Evolutionary conservation across 2,113 vertebrate species (phyloP).

Genomic region (Arenaria interpres): DNA sequence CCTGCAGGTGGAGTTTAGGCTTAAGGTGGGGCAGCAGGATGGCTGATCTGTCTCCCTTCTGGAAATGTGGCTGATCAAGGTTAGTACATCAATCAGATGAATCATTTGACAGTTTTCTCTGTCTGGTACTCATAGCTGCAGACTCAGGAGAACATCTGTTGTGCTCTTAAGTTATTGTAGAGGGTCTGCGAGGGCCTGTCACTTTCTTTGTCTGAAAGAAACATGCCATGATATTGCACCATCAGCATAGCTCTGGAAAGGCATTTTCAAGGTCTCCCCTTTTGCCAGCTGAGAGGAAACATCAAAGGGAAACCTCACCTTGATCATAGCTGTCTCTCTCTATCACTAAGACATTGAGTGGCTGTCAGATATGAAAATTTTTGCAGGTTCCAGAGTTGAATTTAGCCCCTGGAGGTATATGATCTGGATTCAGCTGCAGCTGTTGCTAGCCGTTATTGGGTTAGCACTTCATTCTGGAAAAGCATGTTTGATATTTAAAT

Average conservation of each 20-base stretch:
- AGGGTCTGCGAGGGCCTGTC: background rate
- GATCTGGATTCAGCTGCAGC: slow-evolving; percentile 72
- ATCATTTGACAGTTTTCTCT: background rate
- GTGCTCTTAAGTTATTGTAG: background rate
- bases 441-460: slow-evolving; percentile 59
- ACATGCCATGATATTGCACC: slow-evolving; percentile 1
- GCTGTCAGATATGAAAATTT: background rate
- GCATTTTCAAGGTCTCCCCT: background rate
- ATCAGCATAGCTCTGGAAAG: background rate
- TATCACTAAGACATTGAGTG: background rate
- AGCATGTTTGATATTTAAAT: slow-evolving; percentile 38
- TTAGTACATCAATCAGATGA: background rate
- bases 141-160: background rate
- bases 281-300: background rate
- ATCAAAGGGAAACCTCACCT: background rate
- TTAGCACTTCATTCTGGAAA: slow-evolving; percentile 22
- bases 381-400: background rate
- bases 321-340: background rate
- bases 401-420: slow-evolving; percentile 35
- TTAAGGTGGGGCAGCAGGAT: slow-evolving; percentile 19
- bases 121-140: background rate
- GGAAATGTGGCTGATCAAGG: background rate
- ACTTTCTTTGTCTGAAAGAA: slow-evolving; percentile 73
- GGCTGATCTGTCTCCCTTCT: background rate
- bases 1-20: background rate